A percentile compares a stretch with the other conserved stretches of the same genome.
These are phyloP conservation scores for Dendronephthya gigantea DNA, from an alignment of 64 coral and sea anemone genomes.

Conservation along the genomic window DNA sequence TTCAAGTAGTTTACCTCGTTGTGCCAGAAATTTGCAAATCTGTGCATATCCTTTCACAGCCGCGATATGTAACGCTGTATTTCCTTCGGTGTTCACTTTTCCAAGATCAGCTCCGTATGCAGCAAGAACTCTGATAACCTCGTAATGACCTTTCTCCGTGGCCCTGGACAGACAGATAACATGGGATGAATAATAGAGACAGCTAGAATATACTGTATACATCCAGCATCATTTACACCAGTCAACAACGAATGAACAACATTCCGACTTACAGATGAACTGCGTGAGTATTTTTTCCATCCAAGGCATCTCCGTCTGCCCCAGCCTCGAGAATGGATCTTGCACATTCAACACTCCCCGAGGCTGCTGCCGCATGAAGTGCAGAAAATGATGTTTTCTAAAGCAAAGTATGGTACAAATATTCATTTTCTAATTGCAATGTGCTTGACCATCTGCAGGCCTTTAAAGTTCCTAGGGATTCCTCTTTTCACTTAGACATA, in stretches of 20 bases:
- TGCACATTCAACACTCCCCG: constrained; percentile 71
- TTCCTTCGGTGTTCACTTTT: constrained; percentile 64
- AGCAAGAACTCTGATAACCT: constrained; percentile 74
- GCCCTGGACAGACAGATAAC: constrained; percentile 22
- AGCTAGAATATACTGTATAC: not conserved
- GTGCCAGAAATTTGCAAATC: constrained; percentile 80
- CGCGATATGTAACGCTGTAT: constrained; percentile 71
- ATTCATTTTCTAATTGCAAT: not conserved
- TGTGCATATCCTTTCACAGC: constrained; percentile 72
- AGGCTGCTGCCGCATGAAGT: constrained; percentile 59
- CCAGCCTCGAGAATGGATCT: constrained; percentile 70
- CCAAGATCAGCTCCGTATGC: constrained; percentile 90
- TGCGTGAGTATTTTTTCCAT: constrained; percentile 75
- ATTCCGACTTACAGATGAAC: constrained; percentile 52
- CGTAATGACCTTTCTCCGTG: constrained; percentile 75
- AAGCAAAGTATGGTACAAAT: not conserved
- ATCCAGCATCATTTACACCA: too few species aligned
- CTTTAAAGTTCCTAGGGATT: not conserved
- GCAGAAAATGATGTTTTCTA: constrained; percentile 77
- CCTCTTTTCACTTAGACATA: too few species aligned
- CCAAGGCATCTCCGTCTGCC: constrained; percentile 58
- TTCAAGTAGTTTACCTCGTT: constrained; percentile 60
- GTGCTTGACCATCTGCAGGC: not conserved
- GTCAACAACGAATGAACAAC: not conserved
- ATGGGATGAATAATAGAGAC: not conserved